Base-by-base conservation (phyloP, 2,888 invertebrate genomes). In the Drosophila kuntzei region DNA sequence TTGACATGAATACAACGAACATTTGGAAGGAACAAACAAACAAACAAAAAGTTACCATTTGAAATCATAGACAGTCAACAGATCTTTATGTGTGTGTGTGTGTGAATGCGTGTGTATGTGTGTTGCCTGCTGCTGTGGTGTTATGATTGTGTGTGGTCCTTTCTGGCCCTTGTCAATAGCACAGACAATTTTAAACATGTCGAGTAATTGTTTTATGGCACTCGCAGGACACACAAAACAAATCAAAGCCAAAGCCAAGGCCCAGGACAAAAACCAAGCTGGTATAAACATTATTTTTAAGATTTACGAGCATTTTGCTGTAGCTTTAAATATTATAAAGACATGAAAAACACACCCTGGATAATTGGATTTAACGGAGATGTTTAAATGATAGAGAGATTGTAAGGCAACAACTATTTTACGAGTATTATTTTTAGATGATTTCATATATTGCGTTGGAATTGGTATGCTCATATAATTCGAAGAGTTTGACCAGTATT, bases 161-260 rank as follows among this genome's bases (percentile, higher is more conserved):
- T 68, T 51, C 43, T 36, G 54, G 29, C 37, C 44, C 37, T 47
- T 69, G 73, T 72, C 87, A 85, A 88, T 82, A 71, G 34, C 55
- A 66, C 8, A 53, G 32, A 59, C 46, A 57, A 66, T 66, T 78
- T 85, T 66, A 70, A 80, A 74, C 71, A 79, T 70, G 66, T 59
- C 72, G 59, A 65, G 81, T 87, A 89, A 89, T 89, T 89, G 87
- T 79, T 85, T 87, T 87, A 89, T 79, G 69, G 70, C 73, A 62
- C 89, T 78, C 76, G 9, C 32, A 73, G 81, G 89, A 75, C 79
- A 64, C 62, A 83, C 87, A 88, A 53, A 82, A 68, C 57, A 68
- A 76, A 71, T 71, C 65, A 75, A 66, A 72, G 41, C 69, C 64
- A 72, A 64, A 66, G 37, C 12, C 57, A 36, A 32, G 29, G 41